Evolutionary conservation across 1,140 invertebrate genomes (phyloP), one percentile per base, ranked within the genome.

Genomic region (Caenorhabditis latens): DNA sequence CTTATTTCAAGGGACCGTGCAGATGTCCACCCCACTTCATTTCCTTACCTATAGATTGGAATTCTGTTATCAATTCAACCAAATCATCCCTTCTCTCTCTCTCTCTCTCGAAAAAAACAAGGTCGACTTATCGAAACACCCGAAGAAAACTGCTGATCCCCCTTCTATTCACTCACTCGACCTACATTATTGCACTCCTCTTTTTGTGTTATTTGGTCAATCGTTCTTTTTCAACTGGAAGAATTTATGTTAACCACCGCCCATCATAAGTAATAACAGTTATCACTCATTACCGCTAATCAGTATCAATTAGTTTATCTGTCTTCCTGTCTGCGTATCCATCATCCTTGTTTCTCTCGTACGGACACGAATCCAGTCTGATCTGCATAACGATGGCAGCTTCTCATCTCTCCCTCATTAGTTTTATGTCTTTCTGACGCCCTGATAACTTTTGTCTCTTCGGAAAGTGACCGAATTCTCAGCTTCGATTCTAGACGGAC

Each of bases 131-230:
- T 46, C 13, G 14, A n/a, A 21, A 46, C 42, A 40, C 8, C 9
- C 6, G 19, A 16, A 6, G 8, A 71, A 71, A 71, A 71, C 67
- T 71, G 42, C 67, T 71, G 67, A 71, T 71, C 43, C 67, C 63
- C 8, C 8, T 7, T n/a, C 24, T 65, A 65, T 65, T 65, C 63
- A 65, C 63, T 19, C 32, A 65, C 67, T 71, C 42, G 67, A 71
- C 67, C 67, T 71, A 71, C 67, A 71, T 71, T 46, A 8, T 46
- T 65, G 32, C 21, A 71, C n/a, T 13, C 32, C 63, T 42, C 40
- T 65, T 65, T 65, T 65, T 40, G n/a, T 40, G 7, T 32, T 32
- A 32, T 32, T 32, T 32, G 32, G 32, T 42, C 32, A 32, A 65
- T 65, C 63, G 40, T 65, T 32, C 32, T 32, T 32, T 32, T 32